Evolutionary conservation across 2,797 vertebrate species (phyloP).

Genomic region (Galagoides demidoff): DNA sequence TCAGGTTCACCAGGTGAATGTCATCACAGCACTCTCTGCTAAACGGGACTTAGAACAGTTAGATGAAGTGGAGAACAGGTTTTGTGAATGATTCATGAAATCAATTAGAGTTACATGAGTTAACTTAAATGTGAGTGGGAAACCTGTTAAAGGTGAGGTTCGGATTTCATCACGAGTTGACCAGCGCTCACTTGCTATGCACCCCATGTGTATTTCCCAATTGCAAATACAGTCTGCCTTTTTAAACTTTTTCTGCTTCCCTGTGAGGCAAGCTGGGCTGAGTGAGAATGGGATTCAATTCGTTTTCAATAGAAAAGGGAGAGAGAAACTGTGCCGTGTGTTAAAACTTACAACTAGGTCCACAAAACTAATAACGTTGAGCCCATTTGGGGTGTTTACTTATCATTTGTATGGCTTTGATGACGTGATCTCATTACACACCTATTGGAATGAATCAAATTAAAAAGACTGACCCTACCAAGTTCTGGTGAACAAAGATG

Average conservation of each 20-base stretch:
- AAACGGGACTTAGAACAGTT: neutral
- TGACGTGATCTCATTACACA: neutral
- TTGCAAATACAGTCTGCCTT: neutral
- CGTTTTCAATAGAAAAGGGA: neutral
- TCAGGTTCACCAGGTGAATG: slow-evolving; percentile 89
- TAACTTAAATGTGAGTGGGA: neutral
- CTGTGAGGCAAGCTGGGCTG: neutral
- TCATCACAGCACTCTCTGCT: slow-evolving; percentile 3
- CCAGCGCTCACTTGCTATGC: neutral
- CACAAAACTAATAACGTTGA: neutral
- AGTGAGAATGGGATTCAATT: neutral
- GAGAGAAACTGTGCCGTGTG: neutral
- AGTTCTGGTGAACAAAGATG: neutral
- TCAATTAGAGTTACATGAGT: neutral
- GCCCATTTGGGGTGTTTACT: neutral
- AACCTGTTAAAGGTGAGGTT: slow-evolving; percentile 4
- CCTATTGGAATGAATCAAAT: neutral
- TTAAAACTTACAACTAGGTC: neutral
- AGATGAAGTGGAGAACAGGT: neutral
- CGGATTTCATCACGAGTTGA: neutral
- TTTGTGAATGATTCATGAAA: neutral
- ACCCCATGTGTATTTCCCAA: neutral
- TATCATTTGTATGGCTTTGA: neutral
- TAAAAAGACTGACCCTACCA: neutral
- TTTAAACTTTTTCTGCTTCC: neutral